Conservation (phyloP, 1,140 invertebrate species). For the Drosophila lowei region DNA sequence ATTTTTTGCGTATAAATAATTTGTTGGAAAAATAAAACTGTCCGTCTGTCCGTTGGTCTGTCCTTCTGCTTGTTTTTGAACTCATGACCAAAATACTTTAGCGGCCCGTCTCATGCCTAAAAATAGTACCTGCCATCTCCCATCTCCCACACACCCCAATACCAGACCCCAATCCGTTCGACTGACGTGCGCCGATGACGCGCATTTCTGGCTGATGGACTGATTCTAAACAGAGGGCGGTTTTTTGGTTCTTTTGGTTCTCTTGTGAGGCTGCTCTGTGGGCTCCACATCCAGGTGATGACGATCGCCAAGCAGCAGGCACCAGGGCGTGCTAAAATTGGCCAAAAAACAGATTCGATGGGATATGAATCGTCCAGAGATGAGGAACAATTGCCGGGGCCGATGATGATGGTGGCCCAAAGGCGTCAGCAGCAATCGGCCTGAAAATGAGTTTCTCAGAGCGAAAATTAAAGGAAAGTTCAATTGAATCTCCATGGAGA, state of each 20-base stretch:
- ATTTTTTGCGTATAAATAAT: conserved; percentile 69
- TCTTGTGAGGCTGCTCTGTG: conserved; percentile 4
- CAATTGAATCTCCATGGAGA: neutral
- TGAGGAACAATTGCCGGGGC: conserved; percentile 18
- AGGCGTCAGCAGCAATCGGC: conserved; percentile 46
- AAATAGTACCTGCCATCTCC: conserved; percentile 50
- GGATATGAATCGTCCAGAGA: conserved; percentile 20
- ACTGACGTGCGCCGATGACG: conserved; percentile 77
- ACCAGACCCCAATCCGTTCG: conserved; percentile 13
- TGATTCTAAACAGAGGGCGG: conserved; percentile 60
- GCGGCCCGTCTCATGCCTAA: conserved; percentile 73
- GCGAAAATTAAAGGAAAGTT: neutral
- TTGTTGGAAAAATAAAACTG: conserved; percentile 73
- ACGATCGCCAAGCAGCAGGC: conserved; percentile 36
- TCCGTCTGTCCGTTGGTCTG: conserved; percentile 22
- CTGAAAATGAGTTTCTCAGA: conserved; percentile 37
- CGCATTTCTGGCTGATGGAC: conserved; percentile 36
- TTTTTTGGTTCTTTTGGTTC: no score
- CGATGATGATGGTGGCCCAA: conserved; percentile 33
- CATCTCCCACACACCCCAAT: conserved; percentile 26
- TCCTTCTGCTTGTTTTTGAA: conserved; percentile 59
- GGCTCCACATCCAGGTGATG: conserved; percentile 62
- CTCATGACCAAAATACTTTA: conserved; percentile 78
- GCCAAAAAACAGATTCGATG: conserved; percentile 20
- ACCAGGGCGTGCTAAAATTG: conserved; percentile 48